Evolutionary conservation across 2,113 vertebrate genomes (phyloP).

Genomic region (Tympanuchus pallidicinctus): DNA sequence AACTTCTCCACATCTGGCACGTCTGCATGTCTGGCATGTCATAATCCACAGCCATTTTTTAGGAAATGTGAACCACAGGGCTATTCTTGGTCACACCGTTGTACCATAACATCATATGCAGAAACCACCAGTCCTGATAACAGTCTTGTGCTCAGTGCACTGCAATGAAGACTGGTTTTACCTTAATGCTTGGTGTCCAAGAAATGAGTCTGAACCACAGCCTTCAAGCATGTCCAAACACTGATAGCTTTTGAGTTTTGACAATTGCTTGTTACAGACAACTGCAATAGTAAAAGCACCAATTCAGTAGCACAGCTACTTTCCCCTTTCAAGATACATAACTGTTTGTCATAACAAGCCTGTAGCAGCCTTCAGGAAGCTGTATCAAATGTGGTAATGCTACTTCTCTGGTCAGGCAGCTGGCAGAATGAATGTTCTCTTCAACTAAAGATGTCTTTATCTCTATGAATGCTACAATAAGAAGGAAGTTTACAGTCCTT

Average conservation of each 20-base stretch:
- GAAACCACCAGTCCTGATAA: not conserved
- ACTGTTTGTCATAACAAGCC: not conserved
- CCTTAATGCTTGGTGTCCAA: not conserved
- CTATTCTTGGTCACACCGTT: not conserved
- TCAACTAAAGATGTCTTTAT: slow-evolving; percentile 5
- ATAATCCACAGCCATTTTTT: not conserved
- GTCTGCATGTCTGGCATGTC: not conserved
- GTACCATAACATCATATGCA: not conserved
- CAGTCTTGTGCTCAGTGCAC: not conserved
- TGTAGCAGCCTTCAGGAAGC: not conserved
- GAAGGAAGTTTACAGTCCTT: not conserved
- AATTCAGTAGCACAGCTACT: not conserved
- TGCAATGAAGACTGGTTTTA: not conserved
- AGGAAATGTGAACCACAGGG: not conserved
- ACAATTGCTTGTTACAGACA: not conserved
- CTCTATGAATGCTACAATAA: not conserved
- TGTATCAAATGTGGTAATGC: not conserved
- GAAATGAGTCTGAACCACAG: not conserved
- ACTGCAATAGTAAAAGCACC: not conserved
- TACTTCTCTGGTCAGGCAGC: not conserved
- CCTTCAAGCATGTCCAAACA: not conserved
- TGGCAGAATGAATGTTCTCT: slow-evolving; percentile 4
- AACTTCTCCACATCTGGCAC: not conserved
- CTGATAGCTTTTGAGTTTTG: not conserved
- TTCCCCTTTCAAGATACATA: not conserved